A percentile compares a stretch with the other conserved stretches of the same genome.
Conservation (phyloP, 2,113 vertebrate species). For the Myotis brandtii region DNA sequence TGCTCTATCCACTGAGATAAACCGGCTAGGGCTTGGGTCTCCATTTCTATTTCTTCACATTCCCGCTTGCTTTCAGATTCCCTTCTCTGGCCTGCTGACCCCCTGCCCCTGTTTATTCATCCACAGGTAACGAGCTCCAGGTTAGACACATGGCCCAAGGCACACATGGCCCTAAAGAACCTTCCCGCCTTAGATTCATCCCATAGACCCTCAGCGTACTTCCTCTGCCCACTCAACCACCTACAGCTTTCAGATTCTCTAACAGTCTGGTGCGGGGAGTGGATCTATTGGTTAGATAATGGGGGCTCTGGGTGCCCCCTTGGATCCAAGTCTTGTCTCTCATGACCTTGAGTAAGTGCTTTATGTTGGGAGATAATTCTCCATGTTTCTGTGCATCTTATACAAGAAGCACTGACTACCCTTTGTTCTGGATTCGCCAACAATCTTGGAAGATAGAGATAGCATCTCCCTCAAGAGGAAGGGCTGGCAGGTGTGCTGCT, state of each 20-base stretch:
- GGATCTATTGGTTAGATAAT: no score
- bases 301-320: neutral
- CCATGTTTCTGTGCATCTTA: neutral
- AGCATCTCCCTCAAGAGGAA: neutral
- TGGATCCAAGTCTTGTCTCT: rapidly evolving
- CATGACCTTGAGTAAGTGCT: neutral
- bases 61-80: neutral
- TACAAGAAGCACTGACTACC: rapidly evolving
- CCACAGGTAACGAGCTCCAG: rapidly evolving
- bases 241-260: neutral
- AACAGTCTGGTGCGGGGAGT: neutral
- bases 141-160: rapidly evolving
- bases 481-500: no score
- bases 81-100: neutral
- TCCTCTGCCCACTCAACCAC: neutral
- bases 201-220: no score
- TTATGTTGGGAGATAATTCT: neutral
- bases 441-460: neutral
- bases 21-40: neutral
- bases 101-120: neutral
- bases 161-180: neutral
- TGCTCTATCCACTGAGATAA: no score
- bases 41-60: neutral
- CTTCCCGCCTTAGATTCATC: neutral
- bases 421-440: neutral